These are phyloP conservation scores for Caloenas nicobarica DNA, from an alignment of 2,113 vertebrate genomes.

Conservation along the genomic window DNA sequence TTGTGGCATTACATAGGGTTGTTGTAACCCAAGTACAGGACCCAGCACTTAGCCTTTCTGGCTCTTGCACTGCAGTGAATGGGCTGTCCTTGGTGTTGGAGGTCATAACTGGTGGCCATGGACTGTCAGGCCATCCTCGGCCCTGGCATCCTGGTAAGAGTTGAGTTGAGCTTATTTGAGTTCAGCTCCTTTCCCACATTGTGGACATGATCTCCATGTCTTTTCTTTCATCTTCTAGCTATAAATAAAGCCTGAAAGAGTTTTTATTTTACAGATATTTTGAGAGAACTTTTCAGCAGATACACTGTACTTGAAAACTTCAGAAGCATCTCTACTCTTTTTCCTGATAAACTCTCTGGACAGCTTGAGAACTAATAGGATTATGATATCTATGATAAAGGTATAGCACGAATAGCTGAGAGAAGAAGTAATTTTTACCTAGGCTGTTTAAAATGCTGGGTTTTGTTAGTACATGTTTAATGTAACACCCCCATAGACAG, in stretches of 20 bases:
- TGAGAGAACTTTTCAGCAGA: background rate
- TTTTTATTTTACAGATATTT: background rate
- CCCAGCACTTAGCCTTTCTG: background rate
- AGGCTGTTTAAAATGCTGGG: background rate
- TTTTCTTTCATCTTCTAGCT: background rate
- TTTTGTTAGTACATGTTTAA: background rate
- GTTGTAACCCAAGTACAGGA: background rate
- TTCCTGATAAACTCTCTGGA: background rate
- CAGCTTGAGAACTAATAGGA: background rate
- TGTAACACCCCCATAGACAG: background rate
- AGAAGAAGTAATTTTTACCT: background rate
- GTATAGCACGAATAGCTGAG: background rate
- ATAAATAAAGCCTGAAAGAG: background rate
- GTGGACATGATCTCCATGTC: background rate
- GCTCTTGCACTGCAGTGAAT: background rate
- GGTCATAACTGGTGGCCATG: background rate
- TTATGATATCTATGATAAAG: background rate
- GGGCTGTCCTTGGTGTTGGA: background rate
- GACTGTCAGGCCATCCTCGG: background rate
- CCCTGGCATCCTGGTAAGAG: background rate
- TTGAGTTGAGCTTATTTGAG: background rate
- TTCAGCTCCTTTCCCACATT: background rate
- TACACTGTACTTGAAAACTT: background rate
- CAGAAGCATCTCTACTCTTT: background rate
- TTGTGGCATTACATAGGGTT: accelerated